These are phyloP conservation scores for Syndactyla subalaris DNA, from an alignment of 2,797 vertebrate genomes.

Conservation along the genomic window DNA sequence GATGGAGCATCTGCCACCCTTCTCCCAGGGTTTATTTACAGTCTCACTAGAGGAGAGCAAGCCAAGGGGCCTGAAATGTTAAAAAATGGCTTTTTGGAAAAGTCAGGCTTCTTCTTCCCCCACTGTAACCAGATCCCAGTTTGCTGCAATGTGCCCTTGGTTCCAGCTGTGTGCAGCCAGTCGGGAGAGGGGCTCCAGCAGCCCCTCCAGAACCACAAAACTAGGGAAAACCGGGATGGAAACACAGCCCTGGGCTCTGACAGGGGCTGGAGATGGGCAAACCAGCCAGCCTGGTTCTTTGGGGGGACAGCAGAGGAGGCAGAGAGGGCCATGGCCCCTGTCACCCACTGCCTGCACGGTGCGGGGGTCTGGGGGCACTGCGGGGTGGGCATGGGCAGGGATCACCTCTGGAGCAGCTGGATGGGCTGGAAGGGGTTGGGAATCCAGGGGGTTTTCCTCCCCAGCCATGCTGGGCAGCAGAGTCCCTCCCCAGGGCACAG, in stretches of 20 bases:
- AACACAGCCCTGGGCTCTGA: fast-evolving
- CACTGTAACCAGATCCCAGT: neutral
- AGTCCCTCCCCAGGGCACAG: neutral
- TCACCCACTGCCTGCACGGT: fast-evolving
- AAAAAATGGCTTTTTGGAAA: neutral
- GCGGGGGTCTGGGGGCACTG: neutral
- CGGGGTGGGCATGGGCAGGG: fast-evolving
- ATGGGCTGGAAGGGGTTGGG: neutral
- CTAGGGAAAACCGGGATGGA: fast-evolving
- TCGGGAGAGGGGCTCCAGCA: neutral
- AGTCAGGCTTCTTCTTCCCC: neutral
- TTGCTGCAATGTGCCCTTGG: neutral
- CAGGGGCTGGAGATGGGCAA: neutral
- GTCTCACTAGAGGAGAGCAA: fast-evolving
- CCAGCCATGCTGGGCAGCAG: fast-evolving
- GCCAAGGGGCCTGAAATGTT: neutral
- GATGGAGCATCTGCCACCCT: neutral
- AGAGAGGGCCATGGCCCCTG: neutral
- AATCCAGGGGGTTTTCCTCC: neutral
- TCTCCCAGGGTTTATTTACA: neutral
- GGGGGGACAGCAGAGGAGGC: neutral
- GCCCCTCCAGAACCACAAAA: neutral
- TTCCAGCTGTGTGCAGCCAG: neutral
- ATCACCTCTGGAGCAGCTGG: neutral
- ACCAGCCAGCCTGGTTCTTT: neutral